Conservation (phyloP, 2,888 invertebrate species). For the Physocephala rufipes region DNA sequence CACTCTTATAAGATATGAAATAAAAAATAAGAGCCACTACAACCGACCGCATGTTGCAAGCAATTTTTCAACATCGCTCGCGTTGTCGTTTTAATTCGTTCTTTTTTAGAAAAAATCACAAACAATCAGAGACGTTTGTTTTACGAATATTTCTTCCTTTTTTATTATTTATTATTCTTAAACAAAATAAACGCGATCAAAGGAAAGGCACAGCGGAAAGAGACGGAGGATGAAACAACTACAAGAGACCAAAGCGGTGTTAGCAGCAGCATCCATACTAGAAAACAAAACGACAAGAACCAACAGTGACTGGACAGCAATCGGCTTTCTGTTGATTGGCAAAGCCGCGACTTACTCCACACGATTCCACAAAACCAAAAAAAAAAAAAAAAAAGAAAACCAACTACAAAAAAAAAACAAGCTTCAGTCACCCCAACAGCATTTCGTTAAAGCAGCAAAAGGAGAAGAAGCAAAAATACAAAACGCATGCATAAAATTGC, state of each 20-base stretch:
- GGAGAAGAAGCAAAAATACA: too few relatives aligned
- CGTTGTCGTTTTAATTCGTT: constrained; percentile 48
- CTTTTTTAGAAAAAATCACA: constrained; percentile 44
- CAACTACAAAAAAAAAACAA: background rate
- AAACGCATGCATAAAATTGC: constrained; percentile 12
- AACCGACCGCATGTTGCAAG: constrained; percentile 59
- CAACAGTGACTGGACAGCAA: constrained; percentile 6
- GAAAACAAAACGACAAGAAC: background rate
- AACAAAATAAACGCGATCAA: background rate
- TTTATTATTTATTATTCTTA: constrained; percentile 44
- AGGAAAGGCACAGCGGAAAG: constrained; percentile 11
- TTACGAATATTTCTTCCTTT: constrained; percentile 50
- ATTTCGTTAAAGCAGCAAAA: background rate
- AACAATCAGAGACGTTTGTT: constrained; percentile 51
- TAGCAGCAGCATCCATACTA: background rate
- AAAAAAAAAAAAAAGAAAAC: background rate
- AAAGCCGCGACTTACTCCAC: constrained; percentile 11
- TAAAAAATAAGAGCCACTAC: constrained; percentile 32
- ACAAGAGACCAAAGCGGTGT: constrained; percentile 47
- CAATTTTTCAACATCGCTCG: constrained; percentile 61
- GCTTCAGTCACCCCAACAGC: background rate
- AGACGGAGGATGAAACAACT: constrained; percentile 45
- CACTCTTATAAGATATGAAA: constrained; percentile 39
- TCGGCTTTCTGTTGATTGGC: constrained; percentile 12
- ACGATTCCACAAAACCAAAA: background rate